A percentile compares a stretch with the other conserved stretches of the same genome.
Conservation (phyloP, 2,113 vertebrate genomes). For the Crotalus viridis region DNA sequence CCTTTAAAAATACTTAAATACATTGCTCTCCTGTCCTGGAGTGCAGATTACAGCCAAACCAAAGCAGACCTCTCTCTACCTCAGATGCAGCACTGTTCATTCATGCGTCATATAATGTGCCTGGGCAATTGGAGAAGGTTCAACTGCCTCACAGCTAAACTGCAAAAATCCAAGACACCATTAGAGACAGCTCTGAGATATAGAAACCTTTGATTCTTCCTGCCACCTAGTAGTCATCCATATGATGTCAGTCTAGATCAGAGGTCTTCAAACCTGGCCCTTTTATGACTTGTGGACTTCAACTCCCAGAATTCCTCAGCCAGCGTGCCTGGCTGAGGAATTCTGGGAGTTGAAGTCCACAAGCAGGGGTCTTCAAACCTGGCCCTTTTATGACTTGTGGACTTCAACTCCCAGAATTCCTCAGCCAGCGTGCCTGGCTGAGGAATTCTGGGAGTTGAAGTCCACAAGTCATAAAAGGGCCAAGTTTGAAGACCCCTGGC, state of each 20-base stretch:
- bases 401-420: too few relatives aligned
- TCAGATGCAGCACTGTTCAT: background rate
- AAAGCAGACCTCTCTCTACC: background rate
- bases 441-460: too few relatives aligned
- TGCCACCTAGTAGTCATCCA: background rate
- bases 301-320: too few relatives aligned
- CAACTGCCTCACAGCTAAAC: background rate
- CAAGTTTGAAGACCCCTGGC: too few relatives aligned
- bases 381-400: too few relatives aligned
- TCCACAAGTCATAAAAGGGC: too few relatives aligned
- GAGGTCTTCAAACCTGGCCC: too few relatives aligned
- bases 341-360: too few relatives aligned
- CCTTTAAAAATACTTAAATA: background rate
- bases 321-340: too few relatives aligned
- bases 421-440: too few relatives aligned
- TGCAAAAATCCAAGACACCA: background rate
- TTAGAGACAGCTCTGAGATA: background rate
- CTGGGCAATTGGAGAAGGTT: background rate
- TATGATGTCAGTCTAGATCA: background rate
- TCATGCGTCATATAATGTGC: background rate
- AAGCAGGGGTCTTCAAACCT: too few relatives aligned
- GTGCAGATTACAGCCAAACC: background rate
- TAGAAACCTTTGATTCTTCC: background rate
- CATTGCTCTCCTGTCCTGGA: background rate
- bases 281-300: too few relatives aligned